Evolutionary conservation across 2,888 invertebrate species (phyloP), one percentile per base, ranked within the genome.

Genomic region (Morpho deidamia): DNA sequence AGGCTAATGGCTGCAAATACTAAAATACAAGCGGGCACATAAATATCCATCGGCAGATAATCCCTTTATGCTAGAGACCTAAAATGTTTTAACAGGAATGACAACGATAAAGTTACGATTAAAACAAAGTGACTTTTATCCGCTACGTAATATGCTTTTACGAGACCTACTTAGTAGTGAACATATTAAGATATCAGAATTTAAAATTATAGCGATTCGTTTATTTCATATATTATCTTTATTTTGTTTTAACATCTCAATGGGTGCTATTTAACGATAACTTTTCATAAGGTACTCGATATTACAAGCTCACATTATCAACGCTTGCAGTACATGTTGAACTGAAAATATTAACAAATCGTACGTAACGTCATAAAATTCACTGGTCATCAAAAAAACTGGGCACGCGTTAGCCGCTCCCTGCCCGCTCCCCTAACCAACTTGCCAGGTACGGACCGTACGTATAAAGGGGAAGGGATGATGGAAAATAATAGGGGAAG

Each of bases 401-500:
- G 71, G 78, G 81, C 85, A 87, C 88, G 88, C 87, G 88, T 85
- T 81, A 72, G 74, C 68, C 67, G 66, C 60, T 68, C 71, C 62
- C 69, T 68, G 70, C 67, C 63, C 73, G 67, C 71, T 66, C 72
- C 78, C 76, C 74, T 71, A 74, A 66, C 69, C 69, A 72, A 74
- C 70, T 76, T 69, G 72, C 88, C 87, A 88, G 89, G 89, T 88
- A 89, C 88, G 72, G 75, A 79, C 87, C 82, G 84, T 86, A 82
- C 85, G 80, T 78, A 82, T 70, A 67, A 63, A 70, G 81, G 85
- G 87, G 89, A 84, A 89, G 89, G 89, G 88, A 88, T 89, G 89
- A 83, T 85, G 86, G 81, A 87, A 88, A 89, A 89, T 88, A 88
- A 89, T 88, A 89, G 87, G 89, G 89, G 88, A 88, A 87, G 88